These are phyloP conservation scores for Drosophila saltans DNA, from an alignment of 1,140 invertebrate species.

Conservation along the genomic window DNA sequence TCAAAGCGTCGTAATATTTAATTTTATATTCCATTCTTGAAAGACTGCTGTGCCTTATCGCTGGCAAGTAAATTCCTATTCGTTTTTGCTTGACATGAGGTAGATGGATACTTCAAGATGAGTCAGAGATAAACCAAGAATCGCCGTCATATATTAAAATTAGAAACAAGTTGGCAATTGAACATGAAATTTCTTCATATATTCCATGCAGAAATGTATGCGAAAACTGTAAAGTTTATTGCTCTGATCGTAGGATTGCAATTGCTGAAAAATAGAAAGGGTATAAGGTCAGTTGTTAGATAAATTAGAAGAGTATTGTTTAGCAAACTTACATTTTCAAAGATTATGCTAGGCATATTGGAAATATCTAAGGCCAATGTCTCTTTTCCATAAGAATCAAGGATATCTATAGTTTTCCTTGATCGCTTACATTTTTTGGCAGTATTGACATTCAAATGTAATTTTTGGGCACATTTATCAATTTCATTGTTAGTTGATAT, in stretches of 20 bases:
- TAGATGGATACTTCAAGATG: background rate
- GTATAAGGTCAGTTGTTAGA: no score
- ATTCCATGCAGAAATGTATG: constrained; percentile 55
- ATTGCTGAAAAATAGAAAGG: constrained; percentile 36
- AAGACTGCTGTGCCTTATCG: background rate
- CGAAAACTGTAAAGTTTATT: constrained; percentile 66
- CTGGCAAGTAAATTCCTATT: background rate
- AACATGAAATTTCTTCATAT: constrained; percentile 37
- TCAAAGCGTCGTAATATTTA: constrained; percentile 1
- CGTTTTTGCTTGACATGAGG: background rate
- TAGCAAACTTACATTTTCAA: constrained; percentile 70
- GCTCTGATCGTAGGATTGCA: constrained; percentile 60
- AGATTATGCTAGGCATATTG: constrained; percentile 48
- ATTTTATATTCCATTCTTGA: constrained; percentile 1
- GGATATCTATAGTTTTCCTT: no score
- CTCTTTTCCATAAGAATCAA: no score
- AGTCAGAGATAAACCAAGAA: background rate
- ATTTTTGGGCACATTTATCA: constrained; percentile 16
- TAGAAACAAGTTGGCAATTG: no score
- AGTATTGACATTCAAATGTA: constrained; percentile 50
- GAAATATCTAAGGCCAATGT: no score
- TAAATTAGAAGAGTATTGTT: background rate
- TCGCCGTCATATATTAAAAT: no score
- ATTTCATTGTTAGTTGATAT: no score
- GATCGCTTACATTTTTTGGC: constrained; percentile 27